phyloP scores from a whole-genome alignment of 2,797 vertebrate genomes.

The Mormyrops attenuatus region DNA sequence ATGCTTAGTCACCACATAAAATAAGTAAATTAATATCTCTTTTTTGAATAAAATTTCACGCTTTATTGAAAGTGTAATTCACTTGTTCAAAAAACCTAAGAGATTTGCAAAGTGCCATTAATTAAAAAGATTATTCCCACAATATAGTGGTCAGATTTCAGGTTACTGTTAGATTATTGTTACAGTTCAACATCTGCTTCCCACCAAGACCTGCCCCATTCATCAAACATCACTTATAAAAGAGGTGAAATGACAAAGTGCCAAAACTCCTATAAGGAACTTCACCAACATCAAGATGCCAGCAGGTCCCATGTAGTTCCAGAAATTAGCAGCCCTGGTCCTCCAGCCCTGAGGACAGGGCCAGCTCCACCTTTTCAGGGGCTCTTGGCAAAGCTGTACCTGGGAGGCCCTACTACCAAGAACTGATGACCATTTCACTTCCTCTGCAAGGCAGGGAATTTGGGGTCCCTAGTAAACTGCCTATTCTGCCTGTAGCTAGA shows the following conservation, averaged over 20 bases:
- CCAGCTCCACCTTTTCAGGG: background rate
- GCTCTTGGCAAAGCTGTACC: background rate
- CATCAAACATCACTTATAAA: background rate
- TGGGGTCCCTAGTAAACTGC: background rate
- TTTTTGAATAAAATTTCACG: background rate
- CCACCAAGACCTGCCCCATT: background rate
- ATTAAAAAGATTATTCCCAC: background rate
- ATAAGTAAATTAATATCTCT: background rate
- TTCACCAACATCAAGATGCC: background rate
- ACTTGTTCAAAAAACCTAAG: background rate
- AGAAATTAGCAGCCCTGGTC: background rate
- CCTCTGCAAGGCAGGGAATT: background rate
- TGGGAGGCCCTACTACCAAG: background rate
- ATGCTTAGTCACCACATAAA: background rate
- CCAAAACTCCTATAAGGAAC: background rate
- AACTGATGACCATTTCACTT: background rate
- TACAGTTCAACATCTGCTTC: background rate
- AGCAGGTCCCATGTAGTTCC: background rate
- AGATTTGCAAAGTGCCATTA: background rate
- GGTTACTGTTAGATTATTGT: background rate
- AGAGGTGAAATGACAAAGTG: background rate
- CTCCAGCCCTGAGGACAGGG: background rate
- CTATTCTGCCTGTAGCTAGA: background rate
- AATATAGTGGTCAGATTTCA: background rate
- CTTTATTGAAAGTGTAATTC: background rate